Evolutionary conservation across 2,113 vertebrate genomes (phyloP).

Genomic region (Vanacampus margaritifer): DNA sequence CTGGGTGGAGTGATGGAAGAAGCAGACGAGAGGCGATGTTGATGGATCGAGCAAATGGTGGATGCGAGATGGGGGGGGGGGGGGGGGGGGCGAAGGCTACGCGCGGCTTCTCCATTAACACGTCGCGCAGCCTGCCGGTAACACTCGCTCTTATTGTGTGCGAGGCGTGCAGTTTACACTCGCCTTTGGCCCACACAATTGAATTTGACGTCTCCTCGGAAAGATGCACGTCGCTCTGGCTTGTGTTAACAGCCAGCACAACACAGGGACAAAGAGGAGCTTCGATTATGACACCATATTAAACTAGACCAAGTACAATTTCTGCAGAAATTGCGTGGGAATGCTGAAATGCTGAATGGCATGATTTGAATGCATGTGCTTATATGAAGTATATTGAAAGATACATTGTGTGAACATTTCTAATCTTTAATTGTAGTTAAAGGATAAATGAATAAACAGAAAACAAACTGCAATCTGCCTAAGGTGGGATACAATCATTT

Average conservation of each 20-base stretch:
- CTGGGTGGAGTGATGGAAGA: conserved; percentile 65
- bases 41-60: conserved; percentile 73
- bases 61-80: conserved; percentile 41
- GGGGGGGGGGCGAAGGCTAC: conserved; percentile 42
- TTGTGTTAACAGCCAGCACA: not conserved
- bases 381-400: no score
- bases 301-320: no score
- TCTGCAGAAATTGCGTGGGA: no score
- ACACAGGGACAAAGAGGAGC: not conserved
- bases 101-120: conserved; percentile 59
- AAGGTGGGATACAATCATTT: no score
- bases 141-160: conserved; percentile 59
- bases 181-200: conserved; percentile 64
- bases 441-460: no score
- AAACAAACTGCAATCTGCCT: no score
- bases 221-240: conserved; percentile 6
- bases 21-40: conserved; percentile 61
- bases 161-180: conserved; percentile 63
- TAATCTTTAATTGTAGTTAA: no score
- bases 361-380: no score
- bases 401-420: no score
- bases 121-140: conserved; percentile 52
- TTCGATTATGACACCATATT: not conserved
- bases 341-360: no score
- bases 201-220: conserved; percentile 42